Percentiles rank a stretch among this genome's conserved stretches.
These are phyloP conservation scores for Hyperoplus lanceolatus DNA, from an alignment of 2,797 vertebrate genomes.

Conservation along the genomic window DNA sequence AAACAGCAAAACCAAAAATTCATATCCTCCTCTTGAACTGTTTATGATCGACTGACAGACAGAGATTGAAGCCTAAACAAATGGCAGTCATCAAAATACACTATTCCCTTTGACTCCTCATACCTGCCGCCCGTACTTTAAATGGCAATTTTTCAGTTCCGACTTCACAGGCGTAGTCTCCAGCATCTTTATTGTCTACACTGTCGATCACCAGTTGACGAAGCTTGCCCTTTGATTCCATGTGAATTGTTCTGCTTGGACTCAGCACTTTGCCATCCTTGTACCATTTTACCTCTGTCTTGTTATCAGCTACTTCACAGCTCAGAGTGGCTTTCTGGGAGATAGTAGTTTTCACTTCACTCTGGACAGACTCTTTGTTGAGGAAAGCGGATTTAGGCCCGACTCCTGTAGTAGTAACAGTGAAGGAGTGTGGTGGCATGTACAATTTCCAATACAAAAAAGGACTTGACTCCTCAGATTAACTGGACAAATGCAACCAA, in stretches of 20 bases:
- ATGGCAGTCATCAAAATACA: neutral
- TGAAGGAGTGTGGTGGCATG: slow-evolving; percentile 1
- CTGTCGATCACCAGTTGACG: slow-evolving; percentile 82
- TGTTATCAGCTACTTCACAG: slow-evolving; percentile 83
- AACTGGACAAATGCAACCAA: neutral
- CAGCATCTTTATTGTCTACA: slow-evolving; percentile 83
- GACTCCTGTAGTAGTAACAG: slow-evolving; percentile 25
- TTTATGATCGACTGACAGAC: neutral
- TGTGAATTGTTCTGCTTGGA: slow-evolving; percentile 72
- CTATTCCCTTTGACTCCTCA: neutral
- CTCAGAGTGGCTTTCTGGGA: slow-evolving; percentile 77
- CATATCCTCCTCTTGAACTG: neutral
- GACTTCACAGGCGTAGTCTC: slow-evolving; percentile 85
- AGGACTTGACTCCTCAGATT: neutral
- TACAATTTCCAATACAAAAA: slow-evolving; percentile 4
- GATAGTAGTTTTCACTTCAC: slow-evolving; percentile 71
- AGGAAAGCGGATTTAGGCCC: slow-evolving; percentile 60
- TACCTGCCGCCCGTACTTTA: slow-evolving; percentile 58
- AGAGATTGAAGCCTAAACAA: neutral
- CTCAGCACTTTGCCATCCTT: slow-evolving; percentile 85
- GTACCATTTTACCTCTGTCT: slow-evolving; percentile 84
- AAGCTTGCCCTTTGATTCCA: slow-evolving; percentile 79
- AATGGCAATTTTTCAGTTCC: slow-evolving; percentile 81
- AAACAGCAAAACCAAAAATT: neutral
- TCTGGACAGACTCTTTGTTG: slow-evolving; percentile 77